Base-by-base conservation (phyloP, 2,888 invertebrate species). In the Epiblema foenella region DNA sequence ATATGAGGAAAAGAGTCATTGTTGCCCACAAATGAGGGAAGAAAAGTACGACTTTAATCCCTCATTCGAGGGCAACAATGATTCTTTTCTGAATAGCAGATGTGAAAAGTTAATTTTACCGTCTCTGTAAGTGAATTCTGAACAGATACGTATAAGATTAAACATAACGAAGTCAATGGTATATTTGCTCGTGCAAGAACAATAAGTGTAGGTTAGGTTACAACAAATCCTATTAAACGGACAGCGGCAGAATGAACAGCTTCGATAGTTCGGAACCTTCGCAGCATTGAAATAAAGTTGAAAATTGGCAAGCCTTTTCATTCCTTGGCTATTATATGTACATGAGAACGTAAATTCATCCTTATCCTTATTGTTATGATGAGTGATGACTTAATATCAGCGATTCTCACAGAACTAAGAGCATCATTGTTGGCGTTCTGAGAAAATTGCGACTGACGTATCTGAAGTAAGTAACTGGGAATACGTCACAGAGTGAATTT, bases 361-460 rank as follows among this genome's bases (percentile, higher is more conserved):
- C 12, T 52, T 33, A n/a, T 33, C 12, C 56, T 24, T 58, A 58
- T 52, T 37, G 33, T 49, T 18, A 7, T 17, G 51, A 37, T 52
- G 63, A 52, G 10, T 42, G 15, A 42, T 42, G 42, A 29, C 29
- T 51, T 33, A 62, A 62, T 62, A 51, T 12, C 33, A 12, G 33
- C 29, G 10, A 20, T 39, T 64, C 63, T 54, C 64, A 54, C n/a
- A 54, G 11, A 37, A 52, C 18, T 39, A 52, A 52, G 18, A 15
- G 18, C n/a, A 64, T 20, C 52, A 5, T 63, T 37, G 63, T 64
- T 51, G 18, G 10, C 18, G 7, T 52, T 64, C 64, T 39, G n/a
- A 39, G 52, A 64, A 63, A 64, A 51, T 62, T 17, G 29, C 17
- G 33, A 52, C n/a, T 17, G n/a, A 15, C 15, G 51, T 4, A 51